Evolutionary conservation across 2,113 vertebrate species (phyloP).

Genomic region (Petroica traversi): DNA sequence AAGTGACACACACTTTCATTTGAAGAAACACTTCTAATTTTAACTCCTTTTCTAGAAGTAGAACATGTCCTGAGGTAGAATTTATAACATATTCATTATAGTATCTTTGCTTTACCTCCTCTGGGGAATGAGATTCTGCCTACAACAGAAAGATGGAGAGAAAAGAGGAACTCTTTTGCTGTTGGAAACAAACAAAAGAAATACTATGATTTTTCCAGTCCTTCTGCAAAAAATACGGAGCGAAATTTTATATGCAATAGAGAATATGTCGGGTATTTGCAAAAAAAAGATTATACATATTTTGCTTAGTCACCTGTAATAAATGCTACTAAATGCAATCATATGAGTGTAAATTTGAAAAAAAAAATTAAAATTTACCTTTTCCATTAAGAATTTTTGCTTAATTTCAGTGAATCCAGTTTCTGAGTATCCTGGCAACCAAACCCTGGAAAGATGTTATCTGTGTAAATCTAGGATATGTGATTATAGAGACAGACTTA

Average conservation of each 20-base stretch:
- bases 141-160: not conserved
- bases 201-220: not conserved
- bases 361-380: not conserved
- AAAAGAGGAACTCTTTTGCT: not conserved
- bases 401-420: not conserved
- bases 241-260: not conserved
- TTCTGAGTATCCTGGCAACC: not conserved
- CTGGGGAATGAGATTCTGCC: not conserved
- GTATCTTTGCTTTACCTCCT: constrained; percentile 9
- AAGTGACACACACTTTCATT: not conserved
- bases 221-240: not conserved
- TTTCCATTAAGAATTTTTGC: not conserved
- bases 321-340: not conserved
- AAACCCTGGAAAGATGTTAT: not conserved
- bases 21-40: constrained; percentile 11
- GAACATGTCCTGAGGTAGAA: constrained; percentile 26
- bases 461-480: not conserved
- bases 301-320: not conserved
- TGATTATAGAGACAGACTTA: not conserved
- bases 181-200: not conserved
- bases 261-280: not conserved
- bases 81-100: constrained; percentile 5
- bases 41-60: not conserved
- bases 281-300: not conserved
- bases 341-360: not conserved